Base-by-base conservation (phyloP, 2,888 invertebrate genomes). In the Exocentrus adspersus region DNA sequence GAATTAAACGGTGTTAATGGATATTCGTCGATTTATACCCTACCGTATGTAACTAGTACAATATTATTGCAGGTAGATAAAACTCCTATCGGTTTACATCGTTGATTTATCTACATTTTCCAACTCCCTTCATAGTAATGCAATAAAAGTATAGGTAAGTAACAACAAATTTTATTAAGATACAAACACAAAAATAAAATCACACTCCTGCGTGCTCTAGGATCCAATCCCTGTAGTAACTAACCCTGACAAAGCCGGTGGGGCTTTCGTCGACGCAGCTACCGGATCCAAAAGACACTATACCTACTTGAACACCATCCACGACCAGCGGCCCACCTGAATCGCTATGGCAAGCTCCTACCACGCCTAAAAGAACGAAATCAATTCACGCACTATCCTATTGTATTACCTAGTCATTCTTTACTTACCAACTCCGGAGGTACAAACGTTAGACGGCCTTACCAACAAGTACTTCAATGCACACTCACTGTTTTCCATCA, bases 341-440 rank as follows among this genome's bases (percentile, higher is more conserved):
- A 61, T 84, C 84, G 0, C 84, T 84, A 19, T 82, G 84, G 63
- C 86, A 86, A 1, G 84, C 83, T 0, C 85, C 84, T 2, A 79
- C 80, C 0, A 79, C 78, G 0, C 79, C 78, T 0, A 68, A 51
- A 0, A 16, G 5, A 37, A n/a, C 2, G 14, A n/a, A n/a, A n/a
- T n/a, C n/a, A n/a, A n/a, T n/a, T n/a, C n/a, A n/a, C n/a, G n/a
- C n/a, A n/a, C n/a, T n/a, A n/a, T n/a, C n/a, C n/a, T n/a, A n/a
- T n/a, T n/a, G n/a, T n/a, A n/a, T n/a, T n/a, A n/a, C n/a, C n/a
- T n/a, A n/a, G n/a, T n/a, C n/a, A n/a, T n/a, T n/a, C n/a, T n/a
- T n/a, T n/a, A 37, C 37, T 37, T 12, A 37, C 37, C 37, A n/a
- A 12, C 24, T 37, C 37, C 37, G 1, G 37, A 37, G 6, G 37